These are phyloP conservation scores for Sminthurinus signatus DNA, from an alignment of 1,140 invertebrate genomes.

Conservation along the genomic window DNA sequence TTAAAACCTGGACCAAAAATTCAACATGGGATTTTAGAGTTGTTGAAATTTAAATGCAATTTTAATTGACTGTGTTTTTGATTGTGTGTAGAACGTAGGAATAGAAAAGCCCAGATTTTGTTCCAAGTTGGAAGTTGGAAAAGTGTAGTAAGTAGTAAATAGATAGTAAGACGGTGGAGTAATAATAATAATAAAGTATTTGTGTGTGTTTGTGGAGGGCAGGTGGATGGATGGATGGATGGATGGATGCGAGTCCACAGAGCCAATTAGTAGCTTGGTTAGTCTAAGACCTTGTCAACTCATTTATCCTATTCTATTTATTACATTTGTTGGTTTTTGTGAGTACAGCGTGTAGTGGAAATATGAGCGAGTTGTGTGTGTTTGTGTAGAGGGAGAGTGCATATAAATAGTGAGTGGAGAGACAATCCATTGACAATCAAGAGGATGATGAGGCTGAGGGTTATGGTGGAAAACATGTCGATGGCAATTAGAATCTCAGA, in stretches of 20 bases:
- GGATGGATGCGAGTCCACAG: background rate
- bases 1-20: too few species aligned
- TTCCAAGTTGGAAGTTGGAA: too few species aligned
- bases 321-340: constrained; percentile 10
- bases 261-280: constrained; percentile 13
- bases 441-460: background rate
- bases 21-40: too few species aligned
- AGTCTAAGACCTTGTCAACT: constrained; percentile 36
- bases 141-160: too few species aligned
- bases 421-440: background rate
- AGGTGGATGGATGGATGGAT: constrained; percentile 2
- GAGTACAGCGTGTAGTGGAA: too few species aligned
- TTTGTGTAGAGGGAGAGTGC: background rate
- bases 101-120: too few species aligned
- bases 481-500: constrained; percentile 23
- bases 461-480: constrained; percentile 9
- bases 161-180: too few species aligned
- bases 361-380: too few species aligned
- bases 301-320: constrained; percentile 25
- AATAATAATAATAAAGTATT: too few species aligned
- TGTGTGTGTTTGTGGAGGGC: background rate
- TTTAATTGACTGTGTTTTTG: too few species aligned
- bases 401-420: background rate
- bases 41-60: too few species aligned
- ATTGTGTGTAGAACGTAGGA: too few species aligned